phyloP scores from a whole-genome alignment of 35 echinoderm and acorn worm genomes.

The Stichopus chloronotus region DNA sequence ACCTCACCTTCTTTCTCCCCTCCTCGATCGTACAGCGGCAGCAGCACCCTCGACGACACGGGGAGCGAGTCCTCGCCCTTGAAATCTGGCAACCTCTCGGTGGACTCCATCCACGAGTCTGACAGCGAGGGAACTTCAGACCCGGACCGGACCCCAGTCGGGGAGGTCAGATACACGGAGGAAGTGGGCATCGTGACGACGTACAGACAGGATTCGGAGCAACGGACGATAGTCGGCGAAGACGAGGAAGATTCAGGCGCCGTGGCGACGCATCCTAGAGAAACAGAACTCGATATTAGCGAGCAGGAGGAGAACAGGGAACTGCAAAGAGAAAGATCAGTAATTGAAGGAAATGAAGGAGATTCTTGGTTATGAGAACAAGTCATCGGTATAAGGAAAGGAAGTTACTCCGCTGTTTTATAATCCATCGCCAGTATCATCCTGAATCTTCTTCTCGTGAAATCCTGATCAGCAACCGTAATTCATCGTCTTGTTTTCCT shows the following conservation, averaged over 20 bases:
- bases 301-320: background rate
- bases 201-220: background rate
- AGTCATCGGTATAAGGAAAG: background rate
- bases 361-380: conserved; percentile 53
- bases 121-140: conserved; percentile 1
- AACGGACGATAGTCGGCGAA: background rate
- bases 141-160: conserved; percentile 35
- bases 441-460: no score
- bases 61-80: conserved; percentile 78
- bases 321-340: conserved; percentile 4
- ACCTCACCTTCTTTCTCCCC: conserved; percentile 88
- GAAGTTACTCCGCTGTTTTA: background rate
- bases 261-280: background rate
- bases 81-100: conserved; percentile 59
- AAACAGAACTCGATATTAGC: conserved; percentile 27
- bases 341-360: conserved; percentile 46
- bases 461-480: background rate
- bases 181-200: background rate
- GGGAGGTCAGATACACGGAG: background rate
- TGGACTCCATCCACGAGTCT: conserved; percentile 56
- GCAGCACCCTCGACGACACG: conserved; percentile 89
- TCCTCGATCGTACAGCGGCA: conserved; percentile 87
- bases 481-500: background rate
- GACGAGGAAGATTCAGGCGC: conserved; percentile 32
- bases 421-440: background rate